Base-by-base conservation (phyloP, 1,140 invertebrate species). In the Heliconius hewitsoni region DNA sequence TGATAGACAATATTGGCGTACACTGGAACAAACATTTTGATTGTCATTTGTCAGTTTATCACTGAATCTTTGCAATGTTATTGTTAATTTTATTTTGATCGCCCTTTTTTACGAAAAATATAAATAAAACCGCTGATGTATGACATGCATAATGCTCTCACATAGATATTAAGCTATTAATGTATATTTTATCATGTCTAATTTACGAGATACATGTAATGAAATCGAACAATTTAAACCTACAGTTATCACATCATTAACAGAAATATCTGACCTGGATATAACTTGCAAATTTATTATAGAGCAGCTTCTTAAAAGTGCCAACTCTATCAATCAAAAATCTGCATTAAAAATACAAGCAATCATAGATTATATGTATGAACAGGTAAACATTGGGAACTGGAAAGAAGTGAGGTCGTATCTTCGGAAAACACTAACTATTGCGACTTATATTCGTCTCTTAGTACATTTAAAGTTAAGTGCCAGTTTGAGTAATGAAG, bases 301-400 rank as follows among this genome's bases (percentile, higher is more conserved):
- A 73, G 76, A 83, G 37, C 77, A 82, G 71, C 87, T 85, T 81
- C 77, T 93, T 37, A 85, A 81, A 34, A 76, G 88, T 34, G 81
- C 81, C 1, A 77, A 83, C 50, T 71, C 75, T 34, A 78, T 87
- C 19, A 81, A 87, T 77, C 23, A 81, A 13, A 66, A 79, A 73
- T 86, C 83, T 70, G 27, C 77, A 6, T 42, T 86, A 8, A 90
- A 90, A 82, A 84, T 96, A 37, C 93, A 96, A 86, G 95, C 95
- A 50, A 95, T 97, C 76, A 92, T 98, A 70, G 97, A 98, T 91
- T 95, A 96, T 86, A 95, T 95, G 82, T 98, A 97, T 96, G 97
- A 98, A 92, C 94, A 96, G 84, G 95, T 98, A 18, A 98, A 98
- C 93, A 97, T 97, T 71, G 98, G 98, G 1, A 96, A 98, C 86